phyloP scores from a whole-genome alignment of 2,888 invertebrate species.

The Neria commutata region DNA sequence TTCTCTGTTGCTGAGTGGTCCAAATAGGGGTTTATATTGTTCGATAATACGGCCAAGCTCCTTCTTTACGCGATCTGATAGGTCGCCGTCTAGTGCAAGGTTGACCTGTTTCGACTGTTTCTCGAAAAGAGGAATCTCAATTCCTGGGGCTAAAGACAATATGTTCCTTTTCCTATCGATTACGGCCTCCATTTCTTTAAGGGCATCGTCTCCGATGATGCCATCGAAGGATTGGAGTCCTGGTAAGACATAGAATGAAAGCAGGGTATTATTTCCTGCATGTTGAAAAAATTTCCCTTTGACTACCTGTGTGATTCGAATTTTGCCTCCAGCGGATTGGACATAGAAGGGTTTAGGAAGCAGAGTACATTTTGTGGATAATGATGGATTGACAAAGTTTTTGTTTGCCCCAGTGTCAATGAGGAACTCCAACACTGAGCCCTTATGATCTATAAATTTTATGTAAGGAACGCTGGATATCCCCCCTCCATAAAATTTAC shows the following conservation, averaged over 20 bases:
- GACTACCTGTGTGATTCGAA: neutral
- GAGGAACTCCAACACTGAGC: conserved; percentile 5
- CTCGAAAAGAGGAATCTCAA: no score
- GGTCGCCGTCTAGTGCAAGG: no score
- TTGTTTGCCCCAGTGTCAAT: conserved; percentile 14
- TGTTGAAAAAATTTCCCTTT: neutral
- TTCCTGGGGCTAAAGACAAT: neutral
- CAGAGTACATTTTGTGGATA: neutral
- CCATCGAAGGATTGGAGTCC: neutral
- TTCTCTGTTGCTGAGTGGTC: no score
- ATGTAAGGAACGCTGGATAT: conserved; percentile 19
- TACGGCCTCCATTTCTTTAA: neutral
- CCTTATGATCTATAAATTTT: conserved; percentile 6
- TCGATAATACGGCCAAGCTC: no score
- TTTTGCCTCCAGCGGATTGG: neutral
- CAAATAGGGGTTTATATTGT: no score
- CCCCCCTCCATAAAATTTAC: conserved; percentile 17
- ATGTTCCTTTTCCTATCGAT: neutral
- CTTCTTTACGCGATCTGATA: no score
- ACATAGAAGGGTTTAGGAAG: neutral
- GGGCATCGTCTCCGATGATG: neutral
- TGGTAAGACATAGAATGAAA: neutral
- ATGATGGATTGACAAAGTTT: conserved; percentile 7
- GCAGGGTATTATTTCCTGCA: neutral
- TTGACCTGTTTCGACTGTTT: no score